These are phyloP conservation scores for Urophycis tenuis DNA, from an alignment of 2,797 vertebrate genomes.

Conservation along the genomic window DNA sequence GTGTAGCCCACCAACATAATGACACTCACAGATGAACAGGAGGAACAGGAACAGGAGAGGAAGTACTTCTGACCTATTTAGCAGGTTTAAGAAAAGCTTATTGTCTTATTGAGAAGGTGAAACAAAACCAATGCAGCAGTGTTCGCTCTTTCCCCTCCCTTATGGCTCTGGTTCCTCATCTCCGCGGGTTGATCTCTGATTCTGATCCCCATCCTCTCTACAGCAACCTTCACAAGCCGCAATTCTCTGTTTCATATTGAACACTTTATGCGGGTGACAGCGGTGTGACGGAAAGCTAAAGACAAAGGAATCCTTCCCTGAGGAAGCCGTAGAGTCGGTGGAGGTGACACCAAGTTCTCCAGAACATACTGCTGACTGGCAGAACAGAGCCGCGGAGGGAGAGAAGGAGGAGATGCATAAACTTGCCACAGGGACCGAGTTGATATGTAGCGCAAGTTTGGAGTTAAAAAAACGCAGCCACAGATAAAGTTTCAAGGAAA, in stretches of 20 bases:
- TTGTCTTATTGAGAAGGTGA: background rate
- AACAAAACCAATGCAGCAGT: background rate
- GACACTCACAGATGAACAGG: background rate
- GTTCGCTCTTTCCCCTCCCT: background rate
- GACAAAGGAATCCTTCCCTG: conserved; percentile 34
- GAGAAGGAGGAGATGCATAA: conserved; percentile 18
- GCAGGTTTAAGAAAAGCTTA: background rate
- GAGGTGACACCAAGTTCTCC: conserved; percentile 39
- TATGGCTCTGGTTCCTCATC: conserved; percentile 8
- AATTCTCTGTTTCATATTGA: conserved; percentile 49
- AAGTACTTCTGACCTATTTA: background rate
- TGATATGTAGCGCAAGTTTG: conserved; percentile 40
- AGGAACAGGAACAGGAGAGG: background rate
- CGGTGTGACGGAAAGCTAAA: conserved; percentile 26
- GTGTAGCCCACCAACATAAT: background rate
- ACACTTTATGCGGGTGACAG: conserved; percentile 46
- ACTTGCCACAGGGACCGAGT: conserved; percentile 36
- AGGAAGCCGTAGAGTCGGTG: conserved; percentile 32
- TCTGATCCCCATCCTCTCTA: conserved; percentile 41
- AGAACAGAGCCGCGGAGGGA: background rate
- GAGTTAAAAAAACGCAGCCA: conserved; percentile 34
- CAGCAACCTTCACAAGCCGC: conserved; percentile 43
- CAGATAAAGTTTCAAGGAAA: conserved; percentile 47
- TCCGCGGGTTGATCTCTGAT: conserved; percentile 44
- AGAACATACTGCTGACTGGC: conserved; percentile 32